Evolutionary conservation across 2,888 invertebrate genomes (phyloP).

Genomic region (Argyresthia albistria): DNA sequence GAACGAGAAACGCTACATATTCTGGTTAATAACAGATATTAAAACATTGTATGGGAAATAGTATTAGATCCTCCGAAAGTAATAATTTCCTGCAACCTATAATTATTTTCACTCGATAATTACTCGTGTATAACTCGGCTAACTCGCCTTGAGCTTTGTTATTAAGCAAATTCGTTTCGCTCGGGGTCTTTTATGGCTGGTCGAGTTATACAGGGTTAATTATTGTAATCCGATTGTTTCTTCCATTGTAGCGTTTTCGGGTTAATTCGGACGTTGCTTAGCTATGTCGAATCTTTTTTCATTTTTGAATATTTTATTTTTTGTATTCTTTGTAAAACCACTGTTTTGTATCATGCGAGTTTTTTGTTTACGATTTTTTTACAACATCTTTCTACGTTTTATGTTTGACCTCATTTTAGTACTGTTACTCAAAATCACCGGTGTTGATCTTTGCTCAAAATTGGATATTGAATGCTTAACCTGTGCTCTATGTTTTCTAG

Average conservation of each 20-base stretch:
- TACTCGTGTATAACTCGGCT: conserved; percentile 9
- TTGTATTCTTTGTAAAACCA: no score
- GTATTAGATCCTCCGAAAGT: conserved; percentile 4
- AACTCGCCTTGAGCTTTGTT: not conserved
- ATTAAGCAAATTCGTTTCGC: not conserved
- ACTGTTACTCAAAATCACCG: no score
- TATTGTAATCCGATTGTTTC: conserved; percentile 6
- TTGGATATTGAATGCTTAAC: no score
- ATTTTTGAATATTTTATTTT: no score
- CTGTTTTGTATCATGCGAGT: no score
- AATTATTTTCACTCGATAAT: conserved; percentile 56
- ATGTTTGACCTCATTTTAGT: no score
- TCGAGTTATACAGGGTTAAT: not conserved
- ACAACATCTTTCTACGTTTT: no score
- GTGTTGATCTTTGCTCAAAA: no score
- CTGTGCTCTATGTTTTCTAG: no score
- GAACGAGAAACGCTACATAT: not conserved
- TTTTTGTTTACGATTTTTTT: no score
- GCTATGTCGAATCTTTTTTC: no score
- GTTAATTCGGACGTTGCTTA: not conserved
- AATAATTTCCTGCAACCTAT: conserved; percentile 36
- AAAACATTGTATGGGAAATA: conserved; percentile 5
- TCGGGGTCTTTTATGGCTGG: not conserved
- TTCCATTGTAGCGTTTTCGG: conserved; percentile 5
- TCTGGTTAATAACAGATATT: conserved; percentile 4